These are phyloP conservation scores for Sebastolobus altivelis DNA, from an alignment of 2,797 vertebrate genomes.

Conservation along the genomic window DNA sequence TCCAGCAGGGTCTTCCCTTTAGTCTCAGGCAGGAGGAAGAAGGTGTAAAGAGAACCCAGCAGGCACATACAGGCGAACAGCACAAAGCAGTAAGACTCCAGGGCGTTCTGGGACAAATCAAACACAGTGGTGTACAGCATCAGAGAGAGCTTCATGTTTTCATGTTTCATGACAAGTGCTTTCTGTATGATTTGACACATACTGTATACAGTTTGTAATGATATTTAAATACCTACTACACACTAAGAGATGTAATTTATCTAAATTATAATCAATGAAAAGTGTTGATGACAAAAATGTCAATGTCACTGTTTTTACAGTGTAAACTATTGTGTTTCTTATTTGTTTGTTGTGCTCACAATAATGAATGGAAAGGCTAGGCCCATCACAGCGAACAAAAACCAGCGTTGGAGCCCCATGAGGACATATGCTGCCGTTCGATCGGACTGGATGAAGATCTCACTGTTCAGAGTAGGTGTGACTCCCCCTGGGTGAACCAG, in stretches of 20 bases:
- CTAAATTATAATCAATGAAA: not conserved
- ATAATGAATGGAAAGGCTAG: constrained; percentile 88
- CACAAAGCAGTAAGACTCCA: constrained; percentile 77
- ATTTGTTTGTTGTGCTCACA: constrained; percentile 77
- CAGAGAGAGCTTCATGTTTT: not conserved
- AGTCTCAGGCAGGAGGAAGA: constrained; percentile 84
- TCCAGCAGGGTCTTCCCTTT: constrained; percentile 84
- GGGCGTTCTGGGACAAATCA: constrained; percentile 58
- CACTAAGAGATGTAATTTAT: not conserved
- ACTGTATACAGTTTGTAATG: not conserved
- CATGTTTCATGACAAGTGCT: not conserved
- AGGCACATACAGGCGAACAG: constrained; percentile 74
- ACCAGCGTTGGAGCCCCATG: constrained; percentile 80
- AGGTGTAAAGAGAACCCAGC: constrained; percentile 70
- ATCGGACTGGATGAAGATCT: constrained; percentile 89
- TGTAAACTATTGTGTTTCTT: not conserved
- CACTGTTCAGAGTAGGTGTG: constrained; percentile 72
- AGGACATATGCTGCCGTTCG: constrained; percentile 84
- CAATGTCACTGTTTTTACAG: not conserved
- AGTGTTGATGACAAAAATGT: not conserved
- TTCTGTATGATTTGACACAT: not conserved
- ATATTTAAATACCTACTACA: not conserved
- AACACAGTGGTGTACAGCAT: not conserved
- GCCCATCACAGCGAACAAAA: constrained; percentile 71
- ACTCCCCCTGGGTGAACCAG: constrained; percentile 74